Conservation (phyloP, 2,797 vertebrate genomes). For the Uromys caudimaculatus region DNA sequence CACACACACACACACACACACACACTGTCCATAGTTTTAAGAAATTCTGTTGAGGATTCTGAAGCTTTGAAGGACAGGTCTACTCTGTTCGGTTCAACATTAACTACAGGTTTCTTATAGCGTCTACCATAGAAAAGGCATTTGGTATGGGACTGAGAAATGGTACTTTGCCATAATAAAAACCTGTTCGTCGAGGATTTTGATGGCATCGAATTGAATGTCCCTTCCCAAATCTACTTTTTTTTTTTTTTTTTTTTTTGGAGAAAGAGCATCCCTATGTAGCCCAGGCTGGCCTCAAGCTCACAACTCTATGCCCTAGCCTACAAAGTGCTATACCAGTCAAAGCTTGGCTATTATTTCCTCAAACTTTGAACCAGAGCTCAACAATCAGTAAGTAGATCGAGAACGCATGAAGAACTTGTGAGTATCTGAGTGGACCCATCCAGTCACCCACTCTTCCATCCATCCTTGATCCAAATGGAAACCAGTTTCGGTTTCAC, state of each 20-base stretch:
- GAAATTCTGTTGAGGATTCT: neutral
- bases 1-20: neutral
- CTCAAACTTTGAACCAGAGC: neutral
- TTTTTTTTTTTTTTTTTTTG: too few relatives aligned
- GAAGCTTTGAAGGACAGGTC: neutral
- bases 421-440: neutral
- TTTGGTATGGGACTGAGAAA: neutral
- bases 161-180: neutral
- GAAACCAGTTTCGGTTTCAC: neutral
- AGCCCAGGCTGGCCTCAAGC: neutral
- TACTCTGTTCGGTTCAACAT: neutral
- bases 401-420: neutral
- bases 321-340: neutral
- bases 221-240: neutral
- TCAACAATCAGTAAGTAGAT: neutral
- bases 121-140: neutral
- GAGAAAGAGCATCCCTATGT: neutral
- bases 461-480: neutral
- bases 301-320: neutral
- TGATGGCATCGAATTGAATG: neutral
- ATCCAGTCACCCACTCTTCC: neutral
- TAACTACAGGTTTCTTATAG: neutral
- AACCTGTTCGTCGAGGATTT: neutral
- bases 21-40: neutral
- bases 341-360: constrained; percentile 8